Evolutionary conservation across 2,797 vertebrate species (phyloP), one percentile per base, ranked within the genome.

Genomic region (Distichodus sexfasciatus): DNA sequence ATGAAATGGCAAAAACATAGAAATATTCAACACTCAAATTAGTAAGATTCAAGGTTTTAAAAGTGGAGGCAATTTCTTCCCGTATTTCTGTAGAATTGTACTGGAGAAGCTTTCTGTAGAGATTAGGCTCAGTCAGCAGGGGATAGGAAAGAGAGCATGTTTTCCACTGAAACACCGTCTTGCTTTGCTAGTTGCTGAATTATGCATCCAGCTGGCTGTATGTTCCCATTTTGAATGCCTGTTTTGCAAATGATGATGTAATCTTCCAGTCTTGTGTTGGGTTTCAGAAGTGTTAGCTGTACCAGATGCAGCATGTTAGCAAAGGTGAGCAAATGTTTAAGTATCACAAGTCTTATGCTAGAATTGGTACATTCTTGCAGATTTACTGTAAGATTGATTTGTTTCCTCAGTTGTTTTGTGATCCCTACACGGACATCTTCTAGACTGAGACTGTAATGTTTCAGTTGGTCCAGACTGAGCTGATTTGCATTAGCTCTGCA

Each of bases 121-220:
- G 71, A 68, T 68, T 26, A 33, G 40, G 1, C 24, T 55, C 55
- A 65, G 61, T 47, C 6, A 9, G 55, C 50, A 71, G 61, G 55
- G 54, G 29, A 64, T 26, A 58, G 63, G 15, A 57, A 68, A 36
- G 31, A 50, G 43, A 68, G 38, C 43, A 55, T 35, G 33, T 41
- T 53, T 69, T 54, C 3, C 62, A 46, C 60, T 48, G 51, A 74
- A 74, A 62, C 43, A 41, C 23, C 3, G 63, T 29, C 40, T 68
- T 63, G 48, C 46, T 58, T 64, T 69, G 54, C 58, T 35, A 60
- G 33, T 50, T 48, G 5, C 43, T 74, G 40, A 69, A 74, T 74
- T 64, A 63, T 74, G 47, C 59, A 58, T 69, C 66, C 59, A 57
- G 51, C 59, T 64, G 66, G 51, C 66, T 58, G 43, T 21, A 43